phyloP scores from a whole-genome alignment of 2,888 invertebrate genomes.

The Pyrrhosoma nymphula region DNA sequence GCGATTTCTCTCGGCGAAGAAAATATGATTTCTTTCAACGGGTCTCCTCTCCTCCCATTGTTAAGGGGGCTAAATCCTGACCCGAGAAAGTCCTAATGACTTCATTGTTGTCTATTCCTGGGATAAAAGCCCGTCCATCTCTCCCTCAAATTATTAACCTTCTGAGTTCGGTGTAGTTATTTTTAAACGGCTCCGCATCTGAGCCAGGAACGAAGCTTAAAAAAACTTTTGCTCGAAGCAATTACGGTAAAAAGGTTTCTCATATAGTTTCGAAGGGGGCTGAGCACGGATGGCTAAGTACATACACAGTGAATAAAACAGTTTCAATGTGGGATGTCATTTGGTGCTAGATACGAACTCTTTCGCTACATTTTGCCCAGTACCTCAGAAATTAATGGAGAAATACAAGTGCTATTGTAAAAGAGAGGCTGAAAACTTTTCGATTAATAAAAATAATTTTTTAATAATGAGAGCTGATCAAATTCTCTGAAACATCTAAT shows the following conservation, averaged over 20 bases:
- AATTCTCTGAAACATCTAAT: no score
- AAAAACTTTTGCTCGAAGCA: not conserved
- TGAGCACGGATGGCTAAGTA: not conserved
- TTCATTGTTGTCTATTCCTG: not conserved
- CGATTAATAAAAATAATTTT: no score
- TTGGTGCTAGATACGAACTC: not conserved
- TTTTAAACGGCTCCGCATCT: not conserved
- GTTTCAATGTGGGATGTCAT: no score
- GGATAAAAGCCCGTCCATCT: not conserved
- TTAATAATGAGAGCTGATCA: no score
- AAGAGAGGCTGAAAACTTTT: no score
- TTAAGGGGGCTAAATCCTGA: not conserved
- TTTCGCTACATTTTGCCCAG: no score
- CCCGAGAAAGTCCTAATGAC: not conserved
- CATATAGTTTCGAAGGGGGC: not conserved
- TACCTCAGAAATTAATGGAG: no score
- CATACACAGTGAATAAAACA: not conserved
- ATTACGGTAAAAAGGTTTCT: not conserved
- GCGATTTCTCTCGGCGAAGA: not conserved
- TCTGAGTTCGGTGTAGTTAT: not conserved
- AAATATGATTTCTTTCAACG: not conserved
- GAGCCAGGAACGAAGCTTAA: not conserved
- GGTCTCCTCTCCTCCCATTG: conserved; percentile 5
- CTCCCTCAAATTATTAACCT: not conserved
- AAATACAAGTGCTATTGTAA: no score